Conservation (phyloP, 1,140 invertebrate species). For the Asobara japonica region DNA sequence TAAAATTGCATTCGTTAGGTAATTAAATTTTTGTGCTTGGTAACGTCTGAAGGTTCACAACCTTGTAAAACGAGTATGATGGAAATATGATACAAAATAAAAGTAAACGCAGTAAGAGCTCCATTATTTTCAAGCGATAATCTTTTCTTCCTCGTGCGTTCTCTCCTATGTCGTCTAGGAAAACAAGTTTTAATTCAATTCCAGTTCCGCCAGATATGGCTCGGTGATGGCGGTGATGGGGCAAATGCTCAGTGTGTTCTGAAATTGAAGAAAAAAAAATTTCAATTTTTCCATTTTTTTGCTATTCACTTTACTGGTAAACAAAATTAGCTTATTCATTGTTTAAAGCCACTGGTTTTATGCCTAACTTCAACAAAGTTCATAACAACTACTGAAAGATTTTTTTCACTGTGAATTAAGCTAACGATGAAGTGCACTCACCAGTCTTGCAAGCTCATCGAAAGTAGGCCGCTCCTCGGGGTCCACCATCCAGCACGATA, state of each 20-base stretch:
- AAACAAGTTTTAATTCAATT: slow-evolving; percentile 50
- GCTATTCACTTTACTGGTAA: too few species aligned
- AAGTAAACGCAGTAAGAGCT: slow-evolving; percentile 1
- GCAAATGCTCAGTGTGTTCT: slow-evolving; percentile 58
- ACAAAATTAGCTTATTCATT: too few species aligned
- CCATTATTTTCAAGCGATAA: slow-evolving; percentile 15
- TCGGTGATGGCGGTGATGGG: slow-evolving; percentile 58
- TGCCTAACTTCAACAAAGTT: too few species aligned
- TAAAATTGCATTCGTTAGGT: not conserved
- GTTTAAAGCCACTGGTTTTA: too few species aligned
- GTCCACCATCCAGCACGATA: slow-evolving; percentile 87
- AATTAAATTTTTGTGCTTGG: slow-evolving; percentile 16
- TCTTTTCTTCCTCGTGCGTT: not conserved
- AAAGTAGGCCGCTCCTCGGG: slow-evolving; percentile 81
- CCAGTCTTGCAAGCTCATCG: slow-evolving; percentile 68
- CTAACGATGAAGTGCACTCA: slow-evolving; percentile 37
- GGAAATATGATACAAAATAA: slow-evolving; percentile 31
- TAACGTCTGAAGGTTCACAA: slow-evolving; percentile 20
- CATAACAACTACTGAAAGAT: too few species aligned
- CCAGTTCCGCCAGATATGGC: slow-evolving; percentile 57
- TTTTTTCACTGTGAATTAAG: too few species aligned
- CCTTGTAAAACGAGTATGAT: slow-evolving; percentile 23
- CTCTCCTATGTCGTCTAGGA: not conserved
- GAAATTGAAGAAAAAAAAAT: slow-evolving; percentile 37
- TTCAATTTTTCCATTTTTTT: not conserved